A percentile compares a stretch with the other conserved stretches of the same genome.
Evolutionary conservation across 2,797 vertebrate species (phyloP).

Genomic region (Xenentodon cancila): DNA sequence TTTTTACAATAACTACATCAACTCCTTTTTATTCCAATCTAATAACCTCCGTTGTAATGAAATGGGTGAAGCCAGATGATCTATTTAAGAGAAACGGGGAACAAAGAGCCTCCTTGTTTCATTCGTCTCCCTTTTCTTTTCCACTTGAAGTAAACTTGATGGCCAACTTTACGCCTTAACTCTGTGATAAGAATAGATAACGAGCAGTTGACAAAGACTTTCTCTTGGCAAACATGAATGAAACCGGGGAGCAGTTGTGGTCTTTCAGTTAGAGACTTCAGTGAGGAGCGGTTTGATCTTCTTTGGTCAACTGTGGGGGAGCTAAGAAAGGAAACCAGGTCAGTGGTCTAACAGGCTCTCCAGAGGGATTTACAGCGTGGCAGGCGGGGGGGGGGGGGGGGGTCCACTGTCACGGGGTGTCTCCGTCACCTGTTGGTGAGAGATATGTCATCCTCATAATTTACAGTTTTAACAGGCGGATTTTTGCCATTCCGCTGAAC

Average conservation of each 20-base stretch:
- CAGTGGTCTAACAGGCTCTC: background rate
- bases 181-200: constrained; percentile 32
- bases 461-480: background rate
- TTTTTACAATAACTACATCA: background rate
- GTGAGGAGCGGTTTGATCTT: background rate
- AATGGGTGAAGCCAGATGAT: background rate
- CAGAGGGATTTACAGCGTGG: constrained; percentile 17
- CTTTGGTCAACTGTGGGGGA: background rate
- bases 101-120: background rate
- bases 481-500: background rate
- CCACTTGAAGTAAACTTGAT: constrained; percentile 15
- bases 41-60: background rate
- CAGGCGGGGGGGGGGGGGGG: constrained; percentile 19
- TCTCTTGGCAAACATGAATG: background rate
- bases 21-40: too few species aligned
- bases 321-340: background rate
- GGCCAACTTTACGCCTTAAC: constrained; percentile 2
- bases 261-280: background rate
- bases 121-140: constrained; percentile 5
- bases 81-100: background rate
- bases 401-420: background rate
- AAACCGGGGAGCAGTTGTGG: background rate
- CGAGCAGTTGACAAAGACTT: background rate
- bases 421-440: background rate
- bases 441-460: background rate